phyloP scores from a whole-genome alignment of 2,888 invertebrate species.

The Conus canariensis region DNA sequence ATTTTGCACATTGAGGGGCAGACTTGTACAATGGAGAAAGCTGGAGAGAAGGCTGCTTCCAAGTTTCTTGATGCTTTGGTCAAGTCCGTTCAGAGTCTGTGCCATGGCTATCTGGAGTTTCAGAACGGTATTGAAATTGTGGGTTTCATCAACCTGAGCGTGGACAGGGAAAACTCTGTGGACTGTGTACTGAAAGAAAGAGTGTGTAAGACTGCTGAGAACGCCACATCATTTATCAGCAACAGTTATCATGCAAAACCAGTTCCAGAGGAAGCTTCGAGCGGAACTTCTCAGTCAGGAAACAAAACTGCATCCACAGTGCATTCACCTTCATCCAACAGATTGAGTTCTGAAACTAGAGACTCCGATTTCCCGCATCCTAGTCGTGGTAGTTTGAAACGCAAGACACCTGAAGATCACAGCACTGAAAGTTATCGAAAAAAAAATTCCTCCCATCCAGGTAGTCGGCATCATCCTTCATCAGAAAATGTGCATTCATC shows the following conservation, averaged over 20 bases:
- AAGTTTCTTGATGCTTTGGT: constrained; percentile 51
- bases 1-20: neutral
- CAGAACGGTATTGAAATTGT: constrained; percentile 51
- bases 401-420: constrained; percentile 26
- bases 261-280: constrained; percentile 30
- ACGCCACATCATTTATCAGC: constrained; percentile 52
- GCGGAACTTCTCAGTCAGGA: constrained; percentile 21
- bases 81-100: constrained; percentile 51
- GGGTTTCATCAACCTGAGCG: constrained; percentile 50
- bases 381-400: constrained; percentile 26
- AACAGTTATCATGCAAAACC: constrained; percentile 51
- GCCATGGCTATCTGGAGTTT: constrained; percentile 54
- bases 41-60: constrained; percentile 47
- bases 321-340: constrained; percentile 26
- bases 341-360: constrained; percentile 31
- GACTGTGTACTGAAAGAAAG: constrained; percentile 53
- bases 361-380: constrained; percentile 8
- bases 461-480: neutral
- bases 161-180: constrained; percentile 49
- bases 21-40: constrained; percentile 19
- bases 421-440: neutral
- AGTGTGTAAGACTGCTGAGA: constrained; percentile 52
- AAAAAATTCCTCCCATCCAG: neutral
- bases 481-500: neutral
- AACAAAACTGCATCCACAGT: constrained; percentile 13